Conservation (phyloP, 2,888 invertebrate species). For the Chrysodeixis includens region DNA sequence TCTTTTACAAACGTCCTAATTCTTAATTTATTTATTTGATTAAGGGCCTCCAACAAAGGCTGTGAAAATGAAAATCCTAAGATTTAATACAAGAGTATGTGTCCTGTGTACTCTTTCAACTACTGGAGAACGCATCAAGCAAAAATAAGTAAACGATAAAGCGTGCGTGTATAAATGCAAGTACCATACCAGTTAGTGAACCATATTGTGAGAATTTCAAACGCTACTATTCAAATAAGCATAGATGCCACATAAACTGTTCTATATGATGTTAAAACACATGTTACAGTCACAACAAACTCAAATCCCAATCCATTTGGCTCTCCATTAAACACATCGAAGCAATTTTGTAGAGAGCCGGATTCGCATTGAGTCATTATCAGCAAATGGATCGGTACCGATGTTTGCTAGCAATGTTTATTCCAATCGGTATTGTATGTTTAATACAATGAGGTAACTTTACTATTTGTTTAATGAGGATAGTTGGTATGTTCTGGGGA, state of each 20-base stretch:
- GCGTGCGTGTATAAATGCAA: no score
- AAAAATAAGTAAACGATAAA: no score
- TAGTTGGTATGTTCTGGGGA: not conserved
- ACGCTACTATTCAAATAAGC: not conserved
- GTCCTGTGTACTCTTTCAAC: no score
- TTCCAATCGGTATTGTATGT: conserved; percentile 21
- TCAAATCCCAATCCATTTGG: conserved; percentile 21
- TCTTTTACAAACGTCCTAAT: no score
- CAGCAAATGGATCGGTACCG: conserved; percentile 30
- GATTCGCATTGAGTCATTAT: conserved; percentile 42
- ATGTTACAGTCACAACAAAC: conserved; percentile 11
- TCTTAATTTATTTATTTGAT: no score
- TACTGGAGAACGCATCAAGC: no score
- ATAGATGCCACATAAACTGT: no score
- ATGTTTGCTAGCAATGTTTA: conserved; percentile 17
- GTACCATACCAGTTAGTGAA: no score
- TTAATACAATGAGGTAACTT: not conserved
- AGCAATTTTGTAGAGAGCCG: conserved; percentile 26
- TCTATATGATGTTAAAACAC: not conserved
- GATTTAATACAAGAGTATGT: no score
- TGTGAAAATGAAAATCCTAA: no score
- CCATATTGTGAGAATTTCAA: not conserved
- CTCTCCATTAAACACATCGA: conserved; percentile 43
- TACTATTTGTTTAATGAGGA: not conserved
- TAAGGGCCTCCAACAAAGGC: no score